Evolutionary conservation across 2,888 invertebrate genomes (phyloP).

Genomic region (Schrankia costaestrigalis): DNA sequence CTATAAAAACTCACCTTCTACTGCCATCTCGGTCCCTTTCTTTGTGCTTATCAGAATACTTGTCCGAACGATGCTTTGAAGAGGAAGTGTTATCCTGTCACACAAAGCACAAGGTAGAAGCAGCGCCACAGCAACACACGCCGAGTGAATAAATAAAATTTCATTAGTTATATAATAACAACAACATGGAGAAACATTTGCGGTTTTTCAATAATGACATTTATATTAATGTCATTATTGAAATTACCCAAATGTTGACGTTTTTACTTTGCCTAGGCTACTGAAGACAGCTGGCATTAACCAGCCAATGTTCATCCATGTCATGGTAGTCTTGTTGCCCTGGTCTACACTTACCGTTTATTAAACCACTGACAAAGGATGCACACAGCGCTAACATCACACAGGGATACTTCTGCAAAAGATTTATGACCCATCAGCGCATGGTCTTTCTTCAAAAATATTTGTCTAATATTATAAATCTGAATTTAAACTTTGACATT

Average conservation of each 20-base stretch:
- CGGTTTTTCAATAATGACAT: slow-evolving; percentile 55
- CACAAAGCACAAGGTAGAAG: slow-evolving; percentile 82
- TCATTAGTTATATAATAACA: slow-evolving; percentile 72
- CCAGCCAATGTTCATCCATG: slow-evolving; percentile 52
- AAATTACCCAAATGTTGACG: slow-evolving; percentile 58
- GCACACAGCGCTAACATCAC: slow-evolving; percentile 85
- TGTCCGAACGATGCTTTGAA: slow-evolving; percentile 79
- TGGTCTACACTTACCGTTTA: slow-evolving; percentile 85
- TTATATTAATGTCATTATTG: slow-evolving; percentile 40
- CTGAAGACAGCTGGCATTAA: slow-evolving; percentile 47
- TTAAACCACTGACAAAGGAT: slow-evolving; percentile 82
- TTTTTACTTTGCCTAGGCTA: slow-evolving; percentile 61
- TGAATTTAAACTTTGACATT: slow-evolving; percentile 26
- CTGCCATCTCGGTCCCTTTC: slow-evolving; percentile 63
- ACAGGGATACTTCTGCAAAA: slow-evolving; percentile 89
- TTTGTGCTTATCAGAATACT: slow-evolving; percentile 79
- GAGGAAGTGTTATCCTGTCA: slow-evolving; percentile 81
- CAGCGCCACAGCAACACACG: slow-evolving; percentile 82
- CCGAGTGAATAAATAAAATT: slow-evolving; percentile 79
- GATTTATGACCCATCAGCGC: slow-evolving; percentile 87
- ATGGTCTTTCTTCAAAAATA: slow-evolving; percentile 62
- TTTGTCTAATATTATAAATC: slow-evolving; percentile 52
- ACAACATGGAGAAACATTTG: slow-evolving; percentile 55
- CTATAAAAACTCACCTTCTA: slow-evolving; percentile 52
- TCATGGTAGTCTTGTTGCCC: slow-evolving; percentile 64